Evolutionary conservation across 2,888 invertebrate genomes (phyloP).

Genomic region (Eurytoma californica): DNA sequence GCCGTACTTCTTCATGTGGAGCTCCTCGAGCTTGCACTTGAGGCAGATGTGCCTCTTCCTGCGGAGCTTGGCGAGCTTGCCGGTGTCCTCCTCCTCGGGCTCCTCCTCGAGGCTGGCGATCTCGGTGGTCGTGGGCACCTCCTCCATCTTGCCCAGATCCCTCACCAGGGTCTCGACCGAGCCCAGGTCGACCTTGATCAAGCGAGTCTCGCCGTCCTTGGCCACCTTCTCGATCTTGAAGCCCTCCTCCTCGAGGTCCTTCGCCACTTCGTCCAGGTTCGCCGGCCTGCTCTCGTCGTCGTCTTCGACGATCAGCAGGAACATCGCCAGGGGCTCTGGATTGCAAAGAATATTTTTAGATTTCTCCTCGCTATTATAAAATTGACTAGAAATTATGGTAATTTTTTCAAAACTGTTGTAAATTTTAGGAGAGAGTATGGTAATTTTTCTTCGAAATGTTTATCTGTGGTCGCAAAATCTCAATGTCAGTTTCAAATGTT

Average conservation of each 20-base stretch:
- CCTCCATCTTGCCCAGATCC: conserved; percentile 7
- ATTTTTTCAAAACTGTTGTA: too few species aligned
- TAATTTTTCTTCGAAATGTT: too few species aligned
- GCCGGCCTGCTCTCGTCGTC: conserved; percentile 65
- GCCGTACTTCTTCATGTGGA: conserved; percentile 19
- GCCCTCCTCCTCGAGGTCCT: conserved; percentile 67
- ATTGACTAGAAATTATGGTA: too few species aligned
- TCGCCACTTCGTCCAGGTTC: conserved; percentile 68
- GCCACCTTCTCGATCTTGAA: conserved; percentile 65
- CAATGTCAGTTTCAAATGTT: too few species aligned
- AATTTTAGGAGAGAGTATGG: too few species aligned
- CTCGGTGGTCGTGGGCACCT: conserved; percentile 49
- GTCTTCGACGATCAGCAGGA: conserved; percentile 67
- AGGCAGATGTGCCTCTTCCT: conserved; percentile 65
- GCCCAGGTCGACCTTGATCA: conserved; percentile 65
- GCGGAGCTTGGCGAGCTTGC: conserved; percentile 62
- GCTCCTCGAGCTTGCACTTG: conserved; percentile 60
- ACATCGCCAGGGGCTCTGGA: conserved; percentile 67
- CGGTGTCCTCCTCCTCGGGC: conserved; percentile 41
- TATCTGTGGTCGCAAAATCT: too few species aligned
- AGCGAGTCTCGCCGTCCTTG: conserved; percentile 63
- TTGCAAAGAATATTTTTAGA: too few species aligned
- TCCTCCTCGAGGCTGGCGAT: conserved; percentile 42
- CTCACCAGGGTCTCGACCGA: conserved; percentile 31
- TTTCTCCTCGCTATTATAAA: too few species aligned